Conservation (phyloP, 2,888 invertebrate genomes). For the Aphidoletes aphidimyza region DNA sequence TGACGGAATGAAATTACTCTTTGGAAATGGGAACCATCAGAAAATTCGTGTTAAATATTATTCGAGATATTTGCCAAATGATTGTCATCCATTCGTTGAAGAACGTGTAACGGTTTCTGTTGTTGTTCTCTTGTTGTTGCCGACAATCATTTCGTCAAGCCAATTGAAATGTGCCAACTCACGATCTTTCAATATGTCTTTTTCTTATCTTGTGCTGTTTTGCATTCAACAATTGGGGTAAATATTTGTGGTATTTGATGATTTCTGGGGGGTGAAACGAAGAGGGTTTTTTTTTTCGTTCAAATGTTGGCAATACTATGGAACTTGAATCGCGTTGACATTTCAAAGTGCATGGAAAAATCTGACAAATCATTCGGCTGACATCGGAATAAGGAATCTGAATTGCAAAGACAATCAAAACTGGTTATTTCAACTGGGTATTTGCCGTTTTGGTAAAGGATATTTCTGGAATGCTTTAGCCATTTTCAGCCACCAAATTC, state of each 20-base stretch:
- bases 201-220: constrained; percentile 54
- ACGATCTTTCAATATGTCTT: constrained; percentile 54
- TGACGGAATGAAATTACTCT: background rate
- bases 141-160: background rate
- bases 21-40: constrained; percentile 1
- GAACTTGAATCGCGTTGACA: background rate
- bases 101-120: background rate
- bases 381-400: background rate
- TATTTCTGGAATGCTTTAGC: background rate
- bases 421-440: background rate
- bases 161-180: constrained; percentile 43
- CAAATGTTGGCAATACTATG: background rate
- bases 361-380: constrained; percentile 27
- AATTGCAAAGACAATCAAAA: background rate
- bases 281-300: constrained; percentile 10
- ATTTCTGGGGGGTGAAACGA: background rate
- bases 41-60: constrained; percentile 45
- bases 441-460: background rate
- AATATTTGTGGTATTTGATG: constrained; percentile 41
- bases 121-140: background rate
- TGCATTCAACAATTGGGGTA: constrained; percentile 36
- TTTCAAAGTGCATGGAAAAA: background rate
- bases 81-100: background rate
- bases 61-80: constrained; percentile 3
- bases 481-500: no score